Evolutionary conservation across 2,888 invertebrate genomes (phyloP).

Genomic region (Sinelater perroti): DNA sequence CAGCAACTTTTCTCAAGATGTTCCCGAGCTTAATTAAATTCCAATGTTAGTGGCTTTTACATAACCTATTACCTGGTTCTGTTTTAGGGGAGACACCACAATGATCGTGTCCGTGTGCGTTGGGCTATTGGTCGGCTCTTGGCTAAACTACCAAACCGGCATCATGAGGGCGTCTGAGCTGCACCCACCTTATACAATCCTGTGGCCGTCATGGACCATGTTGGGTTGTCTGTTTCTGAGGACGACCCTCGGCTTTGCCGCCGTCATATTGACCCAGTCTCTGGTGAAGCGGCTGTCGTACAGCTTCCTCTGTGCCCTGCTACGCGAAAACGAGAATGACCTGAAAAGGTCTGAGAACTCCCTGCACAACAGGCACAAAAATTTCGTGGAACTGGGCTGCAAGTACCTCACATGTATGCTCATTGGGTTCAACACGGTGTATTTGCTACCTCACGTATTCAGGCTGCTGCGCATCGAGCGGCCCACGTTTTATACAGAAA

Average conservation of each 20-base stretch:
- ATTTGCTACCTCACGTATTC: slow-evolving; percentile 81
- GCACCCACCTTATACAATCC: slow-evolving; percentile 75
- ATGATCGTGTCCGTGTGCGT: slow-evolving; percentile 85
- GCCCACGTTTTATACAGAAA: slow-evolving; percentile 86
- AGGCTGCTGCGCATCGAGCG: slow-evolving; percentile 78
- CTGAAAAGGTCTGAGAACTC: slow-evolving; percentile 72
- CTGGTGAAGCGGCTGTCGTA: slow-evolving; percentile 76
- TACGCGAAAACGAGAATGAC: slow-evolving; percentile 73
- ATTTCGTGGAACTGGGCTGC: slow-evolving; percentile 81
- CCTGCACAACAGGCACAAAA: slow-evolving; percentile 74
- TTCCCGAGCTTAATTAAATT: too few relatives aligned
- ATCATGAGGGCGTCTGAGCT: slow-evolving; percentile 67
- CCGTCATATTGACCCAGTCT: slow-evolving; percentile 74
- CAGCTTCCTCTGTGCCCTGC: slow-evolving; percentile 73
- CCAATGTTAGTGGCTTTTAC: too few relatives aligned
- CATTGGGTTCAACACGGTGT: slow-evolving; percentile 82
- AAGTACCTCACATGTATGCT: slow-evolving; percentile 84
- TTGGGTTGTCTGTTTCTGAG: slow-evolving; percentile 72
- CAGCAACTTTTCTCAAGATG: too few relatives aligned
- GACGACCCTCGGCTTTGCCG: slow-evolving; percentile 78
- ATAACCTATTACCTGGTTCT: too few relatives aligned
- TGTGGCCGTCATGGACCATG: slow-evolving; percentile 82
- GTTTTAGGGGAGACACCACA: slow-evolving; percentile 85
- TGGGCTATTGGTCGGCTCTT: slow-evolving; percentile 81
- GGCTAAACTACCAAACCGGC: slow-evolving; percentile 86